Percentiles rank a stretch among this genome's conserved stretches.
These are phyloP conservation scores for Platypus cylindrus DNA, from an alignment of 2,888 invertebrate genomes.

Conservation along the genomic window DNA sequence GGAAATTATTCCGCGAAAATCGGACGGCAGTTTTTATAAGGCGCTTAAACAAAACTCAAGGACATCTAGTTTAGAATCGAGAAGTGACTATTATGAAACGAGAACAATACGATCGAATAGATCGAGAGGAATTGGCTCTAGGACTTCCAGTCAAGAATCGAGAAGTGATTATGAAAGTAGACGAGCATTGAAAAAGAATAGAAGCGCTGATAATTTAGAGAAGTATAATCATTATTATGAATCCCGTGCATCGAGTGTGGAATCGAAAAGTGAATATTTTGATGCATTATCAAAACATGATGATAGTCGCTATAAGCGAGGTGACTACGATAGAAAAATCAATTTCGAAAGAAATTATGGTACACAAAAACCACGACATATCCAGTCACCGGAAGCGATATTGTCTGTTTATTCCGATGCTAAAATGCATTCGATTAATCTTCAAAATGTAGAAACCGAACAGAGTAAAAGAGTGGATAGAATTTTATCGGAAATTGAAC, in stretches of 20 bases:
- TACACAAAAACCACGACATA: slow-evolving; percentile 25
- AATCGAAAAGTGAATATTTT: slow-evolving; percentile 47
- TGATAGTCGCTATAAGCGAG: slow-evolving; percentile 19
- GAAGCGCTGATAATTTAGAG: slow-evolving; percentile 24
- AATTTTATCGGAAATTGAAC: slow-evolving; percentile 39
- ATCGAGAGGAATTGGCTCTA: slow-evolving; percentile 37
- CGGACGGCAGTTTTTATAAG: slow-evolving; percentile 61
- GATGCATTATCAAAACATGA: slow-evolving; percentile 36
- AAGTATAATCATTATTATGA: slow-evolving; percentile 35
- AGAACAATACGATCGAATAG: slow-evolving; percentile 51
- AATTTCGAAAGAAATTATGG: slow-evolving; percentile 35
- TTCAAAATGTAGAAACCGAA: slow-evolving; percentile 59
- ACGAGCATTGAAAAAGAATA: slow-evolving; percentile 22
- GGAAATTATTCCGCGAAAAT: slow-evolving; percentile 58
- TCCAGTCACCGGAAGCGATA: slow-evolving; percentile 14
- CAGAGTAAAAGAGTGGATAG: slow-evolving; percentile 43
- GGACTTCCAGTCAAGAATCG: slow-evolving; percentile 57
- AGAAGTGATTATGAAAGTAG: slow-evolving; percentile 39
- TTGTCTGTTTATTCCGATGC: slow-evolving; percentile 18
- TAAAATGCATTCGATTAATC: slow-evolving; percentile 41
- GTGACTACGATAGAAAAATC: slow-evolving; percentile 33
- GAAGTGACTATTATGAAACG: slow-evolving; percentile 54
- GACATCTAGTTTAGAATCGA: slow-evolving; percentile 49
- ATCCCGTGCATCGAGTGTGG: slow-evolving; percentile 55
- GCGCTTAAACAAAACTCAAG: slow-evolving; percentile 53